Base-by-base conservation (phyloP, 2,113 vertebrate genomes). In the Pomatostomus ruficeps region DNA sequence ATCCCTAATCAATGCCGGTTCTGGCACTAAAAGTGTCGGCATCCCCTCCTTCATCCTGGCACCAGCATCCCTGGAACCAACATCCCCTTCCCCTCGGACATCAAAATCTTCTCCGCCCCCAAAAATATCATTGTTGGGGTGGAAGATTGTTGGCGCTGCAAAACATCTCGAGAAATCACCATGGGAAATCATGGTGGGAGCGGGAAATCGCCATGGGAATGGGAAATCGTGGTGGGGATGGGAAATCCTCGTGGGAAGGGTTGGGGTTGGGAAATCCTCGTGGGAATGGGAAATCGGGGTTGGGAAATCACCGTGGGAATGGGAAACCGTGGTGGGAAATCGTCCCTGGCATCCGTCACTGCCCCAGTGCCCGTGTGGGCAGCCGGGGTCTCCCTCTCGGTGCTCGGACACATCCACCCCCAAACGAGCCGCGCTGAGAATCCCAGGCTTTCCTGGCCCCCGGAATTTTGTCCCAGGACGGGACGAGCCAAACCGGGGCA, bases 341-440 rank as follows among this genome's bases (percentile, higher is more conserved):
- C 19, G 11, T 23, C 42, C 8, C 9, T 1, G 2, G 18, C 16
- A n/a, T 7, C 29, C 12, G 6, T 8, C 40, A 0, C 42, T 6
- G 1, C 18, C 25, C 65, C 48, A 36, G 83, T 21, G 22, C 54
- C 29, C 9, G n/a, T 1, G 40, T 4, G 2, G 10, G 61, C 1
- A 5, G 75, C 57, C 1, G 0, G 25, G 55, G n/a, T n/a, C 12
- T 25, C 20, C 46, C 26, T 12, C 9, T 11, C 33, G 4, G 0
- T 1, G 12, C 0, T 3, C 74, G 58, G 26, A 14, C 14, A 16
- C 61, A 11, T 33, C 3, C 35, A 19, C 45, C 19, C 11, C 8
- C 4, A 4, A 45, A 40, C 1, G 23, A 52, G 5, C 84, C n/a
- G 1, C 4, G 54, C 40, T 22, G 4, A 26, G 25, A 46, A 15